Conservation (phyloP, 2,888 invertebrate genomes). For the Opisthograptis luteolata region DNA sequence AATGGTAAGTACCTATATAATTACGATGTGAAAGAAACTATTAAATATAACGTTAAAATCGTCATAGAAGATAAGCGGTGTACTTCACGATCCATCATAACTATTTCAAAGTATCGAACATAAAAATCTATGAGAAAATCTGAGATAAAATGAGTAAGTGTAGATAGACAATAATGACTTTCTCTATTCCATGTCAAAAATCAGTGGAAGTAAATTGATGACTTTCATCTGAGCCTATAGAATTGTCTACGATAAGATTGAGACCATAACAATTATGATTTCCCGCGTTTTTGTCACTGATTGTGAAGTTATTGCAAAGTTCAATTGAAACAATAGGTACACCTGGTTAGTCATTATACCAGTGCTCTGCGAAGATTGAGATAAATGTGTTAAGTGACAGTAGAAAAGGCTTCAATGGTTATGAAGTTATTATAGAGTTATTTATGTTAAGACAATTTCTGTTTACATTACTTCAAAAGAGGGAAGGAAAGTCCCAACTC, state of each 20-base stretch:
- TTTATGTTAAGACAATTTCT: not conserved
- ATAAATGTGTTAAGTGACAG: slow-evolving; percentile 22
- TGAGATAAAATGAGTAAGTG: not conserved
- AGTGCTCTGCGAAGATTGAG: slow-evolving; percentile 26
- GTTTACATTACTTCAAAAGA: no score
- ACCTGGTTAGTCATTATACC: slow-evolving; percentile 36
- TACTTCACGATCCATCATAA: no score
- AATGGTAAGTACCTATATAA: slow-evolving; percentile 75
- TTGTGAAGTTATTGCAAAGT: slow-evolving; percentile 41
- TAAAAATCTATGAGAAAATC: no score
- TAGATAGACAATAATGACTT: slow-evolving; percentile 40
- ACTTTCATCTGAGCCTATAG: slow-evolving; percentile 66
- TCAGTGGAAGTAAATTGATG: slow-evolving; percentile 57
- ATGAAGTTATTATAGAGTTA: slow-evolving; percentile 8
- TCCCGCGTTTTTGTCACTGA: slow-evolving; percentile 63
- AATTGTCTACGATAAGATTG: slow-evolving; percentile 57
- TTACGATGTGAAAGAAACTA: slow-evolving; percentile 21
- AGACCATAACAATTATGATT: slow-evolving; percentile 57
- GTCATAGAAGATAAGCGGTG: no score
- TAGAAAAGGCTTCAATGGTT: slow-evolving; percentile 13
- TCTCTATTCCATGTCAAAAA: slow-evolving; percentile 57
- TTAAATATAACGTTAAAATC: no score
- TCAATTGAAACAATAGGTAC: slow-evolving; percentile 50
- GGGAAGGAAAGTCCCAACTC: no score
- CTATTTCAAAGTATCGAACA: no score